phyloP scores from a whole-genome alignment of 2,113 vertebrate genomes.

The Zapus hudsonius region DNA sequence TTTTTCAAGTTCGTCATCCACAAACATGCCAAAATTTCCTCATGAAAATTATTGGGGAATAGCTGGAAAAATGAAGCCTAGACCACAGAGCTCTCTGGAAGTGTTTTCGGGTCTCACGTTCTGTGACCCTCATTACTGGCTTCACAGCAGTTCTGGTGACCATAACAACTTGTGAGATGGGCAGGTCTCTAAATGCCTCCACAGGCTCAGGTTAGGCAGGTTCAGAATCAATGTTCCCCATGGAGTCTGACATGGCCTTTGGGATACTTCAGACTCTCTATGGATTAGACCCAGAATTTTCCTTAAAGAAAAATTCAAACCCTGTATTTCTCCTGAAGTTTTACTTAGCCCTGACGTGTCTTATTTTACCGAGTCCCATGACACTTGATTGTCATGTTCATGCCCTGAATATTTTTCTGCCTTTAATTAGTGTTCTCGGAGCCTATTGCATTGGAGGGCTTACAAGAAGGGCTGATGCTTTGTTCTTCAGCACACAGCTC shows the following conservation, averaged over 20 bases:
- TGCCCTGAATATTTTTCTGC: neutral
- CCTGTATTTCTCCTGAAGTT: neutral
- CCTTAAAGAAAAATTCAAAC: neutral
- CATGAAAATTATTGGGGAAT: neutral
- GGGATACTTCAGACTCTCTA: neutral
- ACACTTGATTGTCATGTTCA: neutral
- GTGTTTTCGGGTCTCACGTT: neutral
- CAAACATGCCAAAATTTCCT: too few species aligned
- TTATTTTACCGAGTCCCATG: neutral
- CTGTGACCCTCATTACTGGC: neutral
- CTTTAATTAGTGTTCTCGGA: neutral
- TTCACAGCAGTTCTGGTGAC: neutral
- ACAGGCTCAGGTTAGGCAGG: constrained; percentile 4
- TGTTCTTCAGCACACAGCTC: neutral
- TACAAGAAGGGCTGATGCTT: neutral
- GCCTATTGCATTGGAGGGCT: neutral
- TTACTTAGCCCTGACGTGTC: neutral
- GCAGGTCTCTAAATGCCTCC: neutral
- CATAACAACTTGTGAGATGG: neutral
- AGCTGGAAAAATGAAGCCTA: neutral
- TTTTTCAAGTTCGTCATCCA: too few species aligned
- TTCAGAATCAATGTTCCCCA: constrained; percentile 14
- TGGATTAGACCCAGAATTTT: neutral
- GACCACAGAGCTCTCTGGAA: neutral
- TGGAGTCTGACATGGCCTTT: neutral